Evolutionary conservation across 2,797 vertebrate species (phyloP), one percentile per base, ranked within the genome.

Genomic region (Decapterus maruadsi): DNA sequence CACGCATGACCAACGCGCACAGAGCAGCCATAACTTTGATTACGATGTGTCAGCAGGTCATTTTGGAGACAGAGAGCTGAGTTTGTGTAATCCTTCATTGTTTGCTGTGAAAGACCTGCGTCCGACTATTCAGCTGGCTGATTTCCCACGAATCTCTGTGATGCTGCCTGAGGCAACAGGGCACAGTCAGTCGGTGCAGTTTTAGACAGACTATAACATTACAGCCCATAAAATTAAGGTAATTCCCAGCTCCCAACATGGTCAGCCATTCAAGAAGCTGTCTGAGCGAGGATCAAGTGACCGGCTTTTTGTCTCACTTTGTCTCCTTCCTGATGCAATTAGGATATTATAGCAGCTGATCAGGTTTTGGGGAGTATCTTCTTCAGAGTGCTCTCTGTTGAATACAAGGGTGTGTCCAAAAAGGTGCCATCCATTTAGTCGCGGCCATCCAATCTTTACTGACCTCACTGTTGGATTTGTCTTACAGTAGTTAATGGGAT

Each of bases 21-120:
- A 81, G 80, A 88, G 77, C 84, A 56, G 75, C 76, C 65, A 75
- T 83, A 82, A 81, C 68, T 90, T 81, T 77, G 82, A 81, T 89
- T 54, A 31, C 13, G 55, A 81, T 78, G 87, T 69, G 90, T 94
- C 90, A 94, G 90, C 91, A 76, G 84, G 93, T 91, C 90, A 86
- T 88, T 90, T 87, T 40, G 90, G 85, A 90, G 85, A 73, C 83
- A 71, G 84, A 77, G 89, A 88, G 91, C 91, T 85, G 92, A 87
- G 88, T 92, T 90, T 86, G 90, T 90, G 84, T 90, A 94, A 94
- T 93, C 91, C 91, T 77, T 88, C 72, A 92, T 94, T 95, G 93
- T 93, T 80, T 57, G 57, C 80, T 68, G 46, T 93, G 89, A 95
- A 94, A 92, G 91, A 88, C 80, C 87, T 29, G 55, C 16, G 79